phyloP scores from a whole-genome alignment of 1,140 invertebrate genomes.

The Drosophila tsacasi region DNA sequence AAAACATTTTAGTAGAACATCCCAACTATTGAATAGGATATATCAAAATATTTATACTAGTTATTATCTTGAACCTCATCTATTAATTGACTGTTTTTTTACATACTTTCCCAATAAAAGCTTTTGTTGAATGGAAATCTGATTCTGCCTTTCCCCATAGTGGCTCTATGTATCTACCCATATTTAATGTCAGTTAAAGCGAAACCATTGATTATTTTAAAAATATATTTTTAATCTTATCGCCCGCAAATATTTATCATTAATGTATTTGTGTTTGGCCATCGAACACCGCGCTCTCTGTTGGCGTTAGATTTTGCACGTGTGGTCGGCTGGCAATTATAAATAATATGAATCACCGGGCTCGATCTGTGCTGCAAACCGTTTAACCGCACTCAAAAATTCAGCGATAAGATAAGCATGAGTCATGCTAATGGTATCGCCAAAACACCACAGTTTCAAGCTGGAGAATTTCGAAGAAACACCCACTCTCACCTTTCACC shows the following conservation, averaged over 20 bases:
- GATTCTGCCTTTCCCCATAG: background rate
- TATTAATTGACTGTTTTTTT: background rate
- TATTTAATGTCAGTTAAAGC: conserved; percentile 31
- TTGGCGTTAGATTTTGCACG: conserved; percentile 32
- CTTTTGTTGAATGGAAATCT: background rate
- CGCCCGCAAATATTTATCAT: conserved; percentile 34
- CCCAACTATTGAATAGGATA: no score
- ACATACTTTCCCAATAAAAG: background rate
- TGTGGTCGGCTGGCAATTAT: conserved; percentile 24
- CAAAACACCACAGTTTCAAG: background rate
- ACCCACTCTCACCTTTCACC: conserved; percentile 76
- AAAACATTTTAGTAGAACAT: no score
- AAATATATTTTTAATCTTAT: conserved; percentile 56
- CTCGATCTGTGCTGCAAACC: conserved; percentile 30
- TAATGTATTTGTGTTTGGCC: conserved; percentile 12
- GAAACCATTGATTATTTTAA: conserved; percentile 50
- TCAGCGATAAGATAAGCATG: conserved; percentile 49
- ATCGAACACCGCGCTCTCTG: conserved; percentile 13
- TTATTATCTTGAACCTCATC: no score
- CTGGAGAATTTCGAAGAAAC: background rate
- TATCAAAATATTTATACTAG: background rate
- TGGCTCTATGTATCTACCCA: background rate
- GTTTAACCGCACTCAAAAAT: conserved; percentile 31
- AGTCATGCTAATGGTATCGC: conserved; percentile 27
- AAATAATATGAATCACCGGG: conserved; percentile 48